Evolutionary conservation across 2,113 vertebrate genomes (phyloP), one percentile per base, ranked within the genome.

Genomic region (Microtus pennsylvanicus): DNA sequence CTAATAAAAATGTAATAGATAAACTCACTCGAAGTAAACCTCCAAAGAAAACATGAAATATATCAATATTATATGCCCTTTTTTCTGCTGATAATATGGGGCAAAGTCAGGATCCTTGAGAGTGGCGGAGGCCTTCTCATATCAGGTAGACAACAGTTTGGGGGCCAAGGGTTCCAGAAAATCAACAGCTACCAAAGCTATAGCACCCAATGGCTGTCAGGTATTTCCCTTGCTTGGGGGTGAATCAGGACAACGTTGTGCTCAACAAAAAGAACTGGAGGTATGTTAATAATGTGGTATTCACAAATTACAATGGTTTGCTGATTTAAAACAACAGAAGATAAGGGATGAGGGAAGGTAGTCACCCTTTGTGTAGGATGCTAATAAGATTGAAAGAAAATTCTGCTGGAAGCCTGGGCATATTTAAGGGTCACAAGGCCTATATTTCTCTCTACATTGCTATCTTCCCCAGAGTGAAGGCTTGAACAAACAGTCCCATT

Each of bases 31-130:
- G 16, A 86, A 17, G 17, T 87, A 33, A 85, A 22, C 75, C 78
- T 95, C 16, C 75, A 61, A 93, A 85, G 4, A 82, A 88, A 89
- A 89, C 47, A 63, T 26, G 30, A 74, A 90, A 85, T 10, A 55
- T 1, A 13, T 86, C 45, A 94, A 58, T 7, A 63, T 74, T 91
- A 33, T n/a, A 42, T 3, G 4, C 42, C 74, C 45, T 72, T 94
- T 16, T 63, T 17, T 30, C 88, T 76, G 11, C 12, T 45, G 22
- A 21, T 88, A 28, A 76, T 63, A 45, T 47, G 63, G 19, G 28
- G 17, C 2, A 67, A 86, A 12, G 10, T 4, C 1, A 3, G 83
- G 9, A 47, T 35, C 83, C 19, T 69, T 24, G 19, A 6, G 30
- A 67, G 17, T 50, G 45, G 47, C 5, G 35, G 5, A 86, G 10